Conservation (phyloP, 2,888 invertebrate species). For the Gymnocheta viridis region DNA sequence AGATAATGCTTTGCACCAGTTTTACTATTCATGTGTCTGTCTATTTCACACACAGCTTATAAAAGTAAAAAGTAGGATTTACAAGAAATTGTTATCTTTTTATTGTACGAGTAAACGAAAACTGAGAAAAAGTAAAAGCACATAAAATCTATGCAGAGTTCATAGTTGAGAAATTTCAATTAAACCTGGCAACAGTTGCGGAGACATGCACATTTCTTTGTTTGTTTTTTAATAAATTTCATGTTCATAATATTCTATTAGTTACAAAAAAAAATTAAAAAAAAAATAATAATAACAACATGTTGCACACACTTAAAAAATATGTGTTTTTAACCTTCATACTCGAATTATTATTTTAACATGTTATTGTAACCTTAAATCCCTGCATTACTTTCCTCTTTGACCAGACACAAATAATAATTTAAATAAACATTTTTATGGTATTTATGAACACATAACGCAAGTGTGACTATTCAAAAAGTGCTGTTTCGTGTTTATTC, state of each 20-base stretch:
- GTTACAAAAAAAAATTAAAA: neutral
- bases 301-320: conserved; percentile 14
- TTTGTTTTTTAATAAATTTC: conserved; percentile 11
- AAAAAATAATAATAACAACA: conserved; percentile 4
- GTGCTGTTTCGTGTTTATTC: neutral
- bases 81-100: neutral
- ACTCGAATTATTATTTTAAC: too few relatives aligned
- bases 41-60: conserved; percentile 34
- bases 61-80: neutral
- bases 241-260: neutral
- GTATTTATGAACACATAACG: too few relatives aligned
- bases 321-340: neutral
- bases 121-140: neutral
- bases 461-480: neutral
- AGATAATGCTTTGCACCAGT: conserved; percentile 9
- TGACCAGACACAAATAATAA: neutral
- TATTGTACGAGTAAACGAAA: neutral
- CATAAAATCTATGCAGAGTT: neutral
- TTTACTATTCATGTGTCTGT: conserved; percentile 6
- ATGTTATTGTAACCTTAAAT: neutral
- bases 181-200: conserved; percentile 12
- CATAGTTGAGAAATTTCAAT: neutral
- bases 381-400: neutral
- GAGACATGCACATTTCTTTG: conserved; percentile 1
- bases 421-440: conserved; percentile 12